Evolutionary conservation across 2,888 invertebrate genomes (phyloP).

Genomic region (Atherix ibis): DNA sequence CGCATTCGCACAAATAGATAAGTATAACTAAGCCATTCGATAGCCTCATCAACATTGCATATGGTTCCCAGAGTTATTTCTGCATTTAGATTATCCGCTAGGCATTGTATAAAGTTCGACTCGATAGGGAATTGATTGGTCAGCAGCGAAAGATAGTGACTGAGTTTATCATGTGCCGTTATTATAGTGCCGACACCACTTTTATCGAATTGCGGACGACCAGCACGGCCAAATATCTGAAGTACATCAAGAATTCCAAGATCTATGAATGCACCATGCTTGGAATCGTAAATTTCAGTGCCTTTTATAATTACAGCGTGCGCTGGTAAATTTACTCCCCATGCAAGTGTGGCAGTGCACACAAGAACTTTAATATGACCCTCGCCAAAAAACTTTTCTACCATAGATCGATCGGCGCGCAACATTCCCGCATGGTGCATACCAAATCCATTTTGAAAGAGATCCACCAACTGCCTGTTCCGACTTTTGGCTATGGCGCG

Average conservation of each 20-base stretch:
- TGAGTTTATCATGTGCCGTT: constrained; percentile 78
- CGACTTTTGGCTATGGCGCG: constrained; percentile 55
- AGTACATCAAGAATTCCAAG: constrained; percentile 92
- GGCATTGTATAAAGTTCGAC: constrained; percentile 80
- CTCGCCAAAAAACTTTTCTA: constrained; percentile 79
- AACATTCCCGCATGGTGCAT: constrained; percentile 96
- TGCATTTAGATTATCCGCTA: constrained; percentile 95
- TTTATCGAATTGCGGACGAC: constrained; percentile 92
- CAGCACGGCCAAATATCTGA: constrained; percentile 97
- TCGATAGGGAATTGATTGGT: constrained; percentile 98
- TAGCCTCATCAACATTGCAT: constrained; percentile 86
- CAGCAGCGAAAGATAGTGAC: constrained; percentile 83
- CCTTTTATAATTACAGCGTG: constrained; percentile 70
- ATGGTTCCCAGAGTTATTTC: constrained; percentile 96
- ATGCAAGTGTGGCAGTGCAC: constrained; percentile 95
- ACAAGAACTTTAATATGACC: constrained; percentile 80
- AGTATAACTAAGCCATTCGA: constrained; percentile 95
- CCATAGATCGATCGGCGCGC: constrained; percentile 69
- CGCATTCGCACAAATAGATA: constrained; percentile 90
- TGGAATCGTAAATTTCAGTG: constrained; percentile 94
- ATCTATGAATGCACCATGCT: constrained; percentile 85
- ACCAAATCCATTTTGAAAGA: constrained; percentile 77
- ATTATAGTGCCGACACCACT: constrained; percentile 93
- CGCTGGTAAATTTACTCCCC: constrained; percentile 99
- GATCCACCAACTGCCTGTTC: constrained; percentile 66